phyloP scores from a whole-genome alignment of 2,113 vertebrate genomes.

The Limnothrissa miodon region DNA sequence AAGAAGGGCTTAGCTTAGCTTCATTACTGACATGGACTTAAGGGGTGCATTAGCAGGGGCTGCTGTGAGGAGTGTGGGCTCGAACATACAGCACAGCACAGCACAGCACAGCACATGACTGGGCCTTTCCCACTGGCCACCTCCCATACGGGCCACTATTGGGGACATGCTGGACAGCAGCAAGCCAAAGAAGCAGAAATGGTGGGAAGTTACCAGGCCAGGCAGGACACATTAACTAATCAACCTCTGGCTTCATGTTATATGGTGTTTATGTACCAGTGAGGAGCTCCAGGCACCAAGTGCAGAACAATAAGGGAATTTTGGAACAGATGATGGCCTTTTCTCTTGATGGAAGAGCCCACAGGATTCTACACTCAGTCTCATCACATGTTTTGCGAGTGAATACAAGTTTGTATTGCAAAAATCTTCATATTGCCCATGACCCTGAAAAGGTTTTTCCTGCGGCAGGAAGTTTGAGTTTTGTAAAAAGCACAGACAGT shows the following conservation, averaged over 20 bases:
- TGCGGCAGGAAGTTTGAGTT: background rate
- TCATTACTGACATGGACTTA: constrained; percentile 1
- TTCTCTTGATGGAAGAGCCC: background rate
- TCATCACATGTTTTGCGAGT: background rate
- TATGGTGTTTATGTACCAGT: background rate
- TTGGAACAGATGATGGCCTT: background rate
- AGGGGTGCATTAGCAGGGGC: background rate
- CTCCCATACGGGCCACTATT: background rate
- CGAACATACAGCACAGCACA: background rate
- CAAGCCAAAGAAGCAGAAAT: background rate
- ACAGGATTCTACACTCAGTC: background rate
- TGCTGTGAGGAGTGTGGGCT: background rate
- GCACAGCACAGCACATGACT: background rate
- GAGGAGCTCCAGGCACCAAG: background rate
- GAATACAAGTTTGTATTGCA: background rate
- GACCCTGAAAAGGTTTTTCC: background rate
- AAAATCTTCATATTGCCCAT: background rate
- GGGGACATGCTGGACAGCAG: background rate
- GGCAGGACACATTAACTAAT: background rate
- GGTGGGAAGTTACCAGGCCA: background rate
- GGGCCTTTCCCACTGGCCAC: background rate
- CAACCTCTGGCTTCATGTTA: background rate
- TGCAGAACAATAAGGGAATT: background rate
- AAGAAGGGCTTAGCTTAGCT: constrained; percentile 1
- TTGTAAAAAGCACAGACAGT: background rate